phyloP scores from a whole-genome alignment of 2,113 vertebrate genomes.

The Dasyurus viverrinus region DNA sequence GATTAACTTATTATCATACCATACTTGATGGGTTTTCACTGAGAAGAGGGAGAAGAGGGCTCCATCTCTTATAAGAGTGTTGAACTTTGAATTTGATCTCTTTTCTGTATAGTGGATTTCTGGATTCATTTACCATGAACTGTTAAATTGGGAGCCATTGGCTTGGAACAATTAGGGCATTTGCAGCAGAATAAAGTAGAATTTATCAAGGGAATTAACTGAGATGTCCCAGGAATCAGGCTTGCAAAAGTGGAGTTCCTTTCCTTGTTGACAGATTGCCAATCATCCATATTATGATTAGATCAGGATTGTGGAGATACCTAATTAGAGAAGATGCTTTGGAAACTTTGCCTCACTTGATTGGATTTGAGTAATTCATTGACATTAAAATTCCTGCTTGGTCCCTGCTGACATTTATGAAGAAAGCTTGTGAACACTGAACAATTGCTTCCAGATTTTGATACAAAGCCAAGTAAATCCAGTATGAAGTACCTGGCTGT shows the following conservation, averaged over 20 bases:
- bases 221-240: not conserved
- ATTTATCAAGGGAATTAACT: not conserved
- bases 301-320: not conserved
- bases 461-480: not conserved
- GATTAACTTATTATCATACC: not conserved
- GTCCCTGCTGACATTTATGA: not conserved
- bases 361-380: not conserved
- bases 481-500: not conserved
- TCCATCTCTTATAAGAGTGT: not conserved
- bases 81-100: not conserved
- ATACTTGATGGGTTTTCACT: not conserved
- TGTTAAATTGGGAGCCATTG: not conserved
- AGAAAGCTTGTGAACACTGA: not conserved
- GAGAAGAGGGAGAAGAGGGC: not conserved
- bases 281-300: not conserved
- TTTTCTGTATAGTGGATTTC: not conserved
- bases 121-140: not conserved
- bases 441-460: not conserved
- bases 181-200: not conserved
- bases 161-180: not conserved
- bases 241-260: not conserved
- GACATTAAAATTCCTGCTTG: not conserved
- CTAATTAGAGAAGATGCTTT: not conserved
- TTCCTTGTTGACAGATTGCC: not conserved
- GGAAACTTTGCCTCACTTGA: not conserved